Percentiles rank a stretch among this genome's conserved stretches.
Conservation (phyloP, 2,797 vertebrate genomes). For the Zalophus californianus region DNA sequence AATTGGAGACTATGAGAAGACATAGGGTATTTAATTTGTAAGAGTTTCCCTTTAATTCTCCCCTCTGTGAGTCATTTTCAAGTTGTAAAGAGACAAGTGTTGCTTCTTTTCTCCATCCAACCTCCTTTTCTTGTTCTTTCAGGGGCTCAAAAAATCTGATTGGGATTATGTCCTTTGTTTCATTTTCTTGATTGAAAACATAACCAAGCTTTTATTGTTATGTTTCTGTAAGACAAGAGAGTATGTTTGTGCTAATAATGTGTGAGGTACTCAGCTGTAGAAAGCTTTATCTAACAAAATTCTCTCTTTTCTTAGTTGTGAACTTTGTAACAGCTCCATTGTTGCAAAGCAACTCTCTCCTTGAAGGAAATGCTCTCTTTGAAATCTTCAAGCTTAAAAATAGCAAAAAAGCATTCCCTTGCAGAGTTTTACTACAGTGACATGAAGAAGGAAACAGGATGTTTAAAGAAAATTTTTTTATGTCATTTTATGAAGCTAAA, state of each 20-base stretch:
- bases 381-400: constrained; percentile 23
- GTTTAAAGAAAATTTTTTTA: constrained; percentile 18
- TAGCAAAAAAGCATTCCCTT: not conserved
- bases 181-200: constrained; percentile 20
- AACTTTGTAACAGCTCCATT: not conserved
- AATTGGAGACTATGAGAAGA: not conserved
- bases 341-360: not conserved
- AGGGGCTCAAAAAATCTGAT: not conserved
- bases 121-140: not conserved
- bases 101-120: not conserved
- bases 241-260: not conserved
- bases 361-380: not conserved
- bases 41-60: constrained; percentile 13
- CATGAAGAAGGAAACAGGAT: not conserved
- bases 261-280: not conserved
- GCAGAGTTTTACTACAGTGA: not conserved
- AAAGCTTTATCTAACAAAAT: not conserved
- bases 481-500: constrained; percentile 24
- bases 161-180: not conserved
- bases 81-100: not conserved
- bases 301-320: not conserved
- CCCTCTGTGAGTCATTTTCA: not conserved
- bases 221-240: not conserved
- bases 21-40: constrained; percentile 2
- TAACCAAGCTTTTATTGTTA: not conserved